Base-by-base conservation (phyloP, 2,888 invertebrate species). In the Harpalus rubripes region DNA sequence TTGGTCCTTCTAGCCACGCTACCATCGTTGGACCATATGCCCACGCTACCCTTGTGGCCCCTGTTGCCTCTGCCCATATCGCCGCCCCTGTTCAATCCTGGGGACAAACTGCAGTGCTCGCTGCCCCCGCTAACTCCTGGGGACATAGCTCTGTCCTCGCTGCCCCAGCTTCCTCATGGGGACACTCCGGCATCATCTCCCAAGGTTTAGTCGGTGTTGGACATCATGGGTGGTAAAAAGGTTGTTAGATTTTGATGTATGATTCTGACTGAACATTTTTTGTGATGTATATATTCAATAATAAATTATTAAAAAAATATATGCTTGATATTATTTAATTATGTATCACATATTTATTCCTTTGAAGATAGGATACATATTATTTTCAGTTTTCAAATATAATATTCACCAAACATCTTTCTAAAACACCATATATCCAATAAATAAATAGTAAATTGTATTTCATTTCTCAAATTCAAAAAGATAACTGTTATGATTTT, bases 221-320 rank as follows among this genome's bases (percentile, higher is more conserved):
- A 58, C 58, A 58, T 58, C 58, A 58, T 58, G 58, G 58, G n/a
- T 58, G 58, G 58, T 58, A 58, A 58, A 58, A 22, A 15, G 58
- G 58, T 58, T 58, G 58, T 58, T 58, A 58, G n/a, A 58, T 58
- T 58, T 58, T 58, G 58, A 58, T 58, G 58, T 22, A 1, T 22
- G 22, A 22, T 3, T 1, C 3, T 22, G 22, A 22, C 22, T 22
- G 22, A 22, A 22, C 22, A 22, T 22, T 58, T 58, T 58, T 58
- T 52, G 52, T 52, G n/a, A 58, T 22, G 22, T 22, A 22, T 3
- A 22, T 22, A 22, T 1, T 22, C 1, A 22, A 1, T 22, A 22
- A 22, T 22, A 22, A 22, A 22, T 22, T 22, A 22, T 22, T 22
- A 22, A 1, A 22, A 22, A 22, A 22, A 22, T 22, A 22, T 22